Evolutionary conservation across 2,797 vertebrate species (phyloP), one percentile per base, ranked within the genome.

Genomic region (Meriones psammophilus): DNA sequence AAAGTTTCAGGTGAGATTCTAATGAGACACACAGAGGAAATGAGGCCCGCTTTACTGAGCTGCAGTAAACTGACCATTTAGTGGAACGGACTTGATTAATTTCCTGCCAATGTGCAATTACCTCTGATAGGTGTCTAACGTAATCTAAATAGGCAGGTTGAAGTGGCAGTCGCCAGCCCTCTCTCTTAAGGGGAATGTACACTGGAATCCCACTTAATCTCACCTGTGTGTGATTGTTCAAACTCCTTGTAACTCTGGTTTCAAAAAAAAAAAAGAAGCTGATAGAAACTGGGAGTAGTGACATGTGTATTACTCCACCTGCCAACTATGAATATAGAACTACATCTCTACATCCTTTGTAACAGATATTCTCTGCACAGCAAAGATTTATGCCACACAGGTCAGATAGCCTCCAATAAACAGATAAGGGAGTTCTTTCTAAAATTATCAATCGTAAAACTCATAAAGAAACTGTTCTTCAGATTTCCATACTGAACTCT

Each of bases 51-150:
- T 96, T 97, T 95, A 85, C 88, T 3, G 54, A 97, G 95, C 91
- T 74, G 95, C 94, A 88, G 95, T 96, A 95, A 98, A 95, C 94
- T 94, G 97, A 97, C 96, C 88, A 6, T 95, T 98, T 98, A 96
- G 94, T 42, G 94, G 93, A 94, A 96, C 71, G 96, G 97, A 96
- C 92, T 84, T 96, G 96, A 98, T 98, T 97, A 96, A 95, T 80
- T 94, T 97, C 96, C 96, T 92, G 94, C 94, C 92, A n/a, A 89
- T 98, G 96, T 90, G n/a, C 84, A 97, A 97, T 98, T 81, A 54
- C 96, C 97, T 95, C 93, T 74, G 95, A 94, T 94, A 94, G 96
- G 24, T 94, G 94, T 80, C 92, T 97, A 81, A 74, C 95, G 20
- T 86, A 93, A 97, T 33, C 6, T 2, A 62, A 96, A 78, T 14